Conservation (phyloP, 1,140 invertebrate genomes). For the Trypoxylus dichotomus region DNA sequence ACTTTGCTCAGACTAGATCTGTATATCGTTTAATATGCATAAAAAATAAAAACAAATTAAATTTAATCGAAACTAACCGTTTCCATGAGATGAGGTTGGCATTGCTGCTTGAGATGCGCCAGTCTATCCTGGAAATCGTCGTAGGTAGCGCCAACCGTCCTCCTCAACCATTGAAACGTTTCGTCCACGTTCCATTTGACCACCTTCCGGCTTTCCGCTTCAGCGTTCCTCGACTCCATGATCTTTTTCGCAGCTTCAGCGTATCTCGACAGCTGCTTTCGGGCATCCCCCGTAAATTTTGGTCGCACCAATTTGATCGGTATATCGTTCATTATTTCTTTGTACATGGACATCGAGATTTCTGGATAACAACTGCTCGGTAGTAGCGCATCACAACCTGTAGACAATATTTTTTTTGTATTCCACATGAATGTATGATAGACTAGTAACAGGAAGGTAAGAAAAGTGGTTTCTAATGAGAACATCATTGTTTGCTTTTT, state of each 20-base stretch:
- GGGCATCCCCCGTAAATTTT: slow-evolving; percentile 92
- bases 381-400: slow-evolving; percentile 82
- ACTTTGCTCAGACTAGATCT: too few species aligned
- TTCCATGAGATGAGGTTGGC: slow-evolving; percentile 92
- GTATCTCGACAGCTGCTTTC: slow-evolving; percentile 94
- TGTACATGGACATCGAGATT: slow-evolving; percentile 92
- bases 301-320: slow-evolving; percentile 93
- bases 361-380: slow-evolving; percentile 91
- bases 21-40: too few species aligned
- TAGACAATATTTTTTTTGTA: not conserved
- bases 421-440: too few species aligned
- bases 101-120: slow-evolving; percentile 79
- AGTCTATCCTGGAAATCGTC: slow-evolving; percentile 90
- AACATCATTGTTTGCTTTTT: not conserved
- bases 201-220: slow-evolving; percentile 92
- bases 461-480: not conserved
- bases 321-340: slow-evolving; percentile 98
- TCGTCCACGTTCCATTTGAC: slow-evolving; percentile 99
- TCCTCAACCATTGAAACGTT: slow-evolving; percentile 92
- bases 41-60: too few species aligned
- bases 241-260: slow-evolving; percentile 96
- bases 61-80: slow-evolving; percentile 59
- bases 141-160: slow-evolving; percentile 93
- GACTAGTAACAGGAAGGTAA: too few species aligned
- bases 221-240: slow-evolving; percentile 89